Conservation (phyloP, 1,140 invertebrate species). For the Brachystomella parvula region DNA sequence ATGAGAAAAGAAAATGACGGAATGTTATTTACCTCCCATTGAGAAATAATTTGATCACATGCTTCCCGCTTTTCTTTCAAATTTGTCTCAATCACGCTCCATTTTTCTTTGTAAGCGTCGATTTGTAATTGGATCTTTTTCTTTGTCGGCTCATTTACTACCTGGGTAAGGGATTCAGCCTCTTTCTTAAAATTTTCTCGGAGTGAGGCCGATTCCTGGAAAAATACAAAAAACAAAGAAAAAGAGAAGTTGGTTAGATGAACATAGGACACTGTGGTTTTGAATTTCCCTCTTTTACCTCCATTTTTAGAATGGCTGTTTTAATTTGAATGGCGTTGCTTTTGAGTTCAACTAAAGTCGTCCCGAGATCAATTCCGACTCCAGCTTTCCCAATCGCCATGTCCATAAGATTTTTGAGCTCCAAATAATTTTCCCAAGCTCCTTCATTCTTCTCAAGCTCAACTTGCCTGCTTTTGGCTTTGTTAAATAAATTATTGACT, state of each 20-base stretch:
- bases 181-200: not conserved
- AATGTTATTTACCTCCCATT: slow-evolving; percentile 55
- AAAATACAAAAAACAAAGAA: not conserved
- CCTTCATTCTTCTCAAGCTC: slow-evolving; percentile 66
- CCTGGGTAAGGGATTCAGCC: not conserved
- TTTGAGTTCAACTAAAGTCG: slow-evolving; percentile 64
- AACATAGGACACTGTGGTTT: too few species aligned
- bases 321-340: slow-evolving; percentile 71
- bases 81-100: slow-evolving; percentile 34
- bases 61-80: slow-evolving; percentile 57
- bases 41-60: slow-evolving; percentile 57
- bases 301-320: slow-evolving; percentile 65
- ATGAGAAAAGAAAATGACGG: too few species aligned
- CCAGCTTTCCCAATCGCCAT: slow-evolving; percentile 61
- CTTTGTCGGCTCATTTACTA: too few species aligned
- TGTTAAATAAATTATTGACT: slow-evolving; percentile 70
- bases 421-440: slow-evolving; percentile 69
- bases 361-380: slow-evolving; percentile 65
- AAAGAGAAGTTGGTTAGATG: not conserved
- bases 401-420: slow-evolving; percentile 64
- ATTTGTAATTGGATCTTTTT: not conserved
- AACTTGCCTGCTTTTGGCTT: slow-evolving; percentile 64
- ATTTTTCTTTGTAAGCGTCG: not conserved
- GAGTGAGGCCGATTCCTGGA: not conserved
- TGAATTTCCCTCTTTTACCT: too few species aligned